These are phyloP conservation scores for Pelecanus crispus DNA, from an alignment of 2,113 vertebrate species.

Conservation along the genomic window DNA sequence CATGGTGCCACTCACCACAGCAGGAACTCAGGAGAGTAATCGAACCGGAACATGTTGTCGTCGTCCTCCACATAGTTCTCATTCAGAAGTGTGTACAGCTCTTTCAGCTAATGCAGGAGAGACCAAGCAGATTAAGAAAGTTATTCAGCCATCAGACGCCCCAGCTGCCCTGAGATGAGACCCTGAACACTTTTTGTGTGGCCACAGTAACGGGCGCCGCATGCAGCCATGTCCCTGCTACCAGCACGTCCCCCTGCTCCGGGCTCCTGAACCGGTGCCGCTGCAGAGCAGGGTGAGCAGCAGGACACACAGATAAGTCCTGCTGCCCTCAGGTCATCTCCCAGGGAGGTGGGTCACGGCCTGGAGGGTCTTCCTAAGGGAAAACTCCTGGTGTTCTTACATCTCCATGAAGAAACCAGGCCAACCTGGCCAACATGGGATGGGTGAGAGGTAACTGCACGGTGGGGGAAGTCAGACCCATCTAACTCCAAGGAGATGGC, in stretches of 20 bases:
- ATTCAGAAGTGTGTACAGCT: slow-evolving; percentile 95
- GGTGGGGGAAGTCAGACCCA: background rate
- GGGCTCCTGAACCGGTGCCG: no score
- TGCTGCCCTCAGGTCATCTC: background rate
- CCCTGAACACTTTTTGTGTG: background rate
- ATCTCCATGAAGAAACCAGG: background rate
- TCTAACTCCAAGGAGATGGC: background rate
- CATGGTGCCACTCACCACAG: slow-evolving; percentile 82
- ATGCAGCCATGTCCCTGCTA: background rate
- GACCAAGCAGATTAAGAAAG: background rate
- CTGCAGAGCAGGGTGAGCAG: background rate
- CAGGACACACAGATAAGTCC: background rate
- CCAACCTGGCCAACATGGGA: background rate
- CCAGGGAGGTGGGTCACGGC: background rate
- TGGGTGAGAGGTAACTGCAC: background rate
- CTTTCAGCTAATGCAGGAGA: slow-evolving; percentile 83
- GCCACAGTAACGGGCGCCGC: fast-evolving
- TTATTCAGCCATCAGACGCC: background rate
- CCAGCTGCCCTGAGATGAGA: background rate
- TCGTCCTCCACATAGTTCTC: slow-evolving; percentile 99
- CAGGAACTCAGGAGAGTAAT: slow-evolving; percentile 97
- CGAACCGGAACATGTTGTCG: slow-evolving; percentile 99
- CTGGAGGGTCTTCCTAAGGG: background rate
- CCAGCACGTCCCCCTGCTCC: fast-evolving
- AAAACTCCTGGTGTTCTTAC: background rate